Percentiles rank a stretch among this genome's conserved stretches.
phyloP scores from a whole-genome alignment of 1,140 invertebrate species.

The Nasonia longicornis region DNA sequence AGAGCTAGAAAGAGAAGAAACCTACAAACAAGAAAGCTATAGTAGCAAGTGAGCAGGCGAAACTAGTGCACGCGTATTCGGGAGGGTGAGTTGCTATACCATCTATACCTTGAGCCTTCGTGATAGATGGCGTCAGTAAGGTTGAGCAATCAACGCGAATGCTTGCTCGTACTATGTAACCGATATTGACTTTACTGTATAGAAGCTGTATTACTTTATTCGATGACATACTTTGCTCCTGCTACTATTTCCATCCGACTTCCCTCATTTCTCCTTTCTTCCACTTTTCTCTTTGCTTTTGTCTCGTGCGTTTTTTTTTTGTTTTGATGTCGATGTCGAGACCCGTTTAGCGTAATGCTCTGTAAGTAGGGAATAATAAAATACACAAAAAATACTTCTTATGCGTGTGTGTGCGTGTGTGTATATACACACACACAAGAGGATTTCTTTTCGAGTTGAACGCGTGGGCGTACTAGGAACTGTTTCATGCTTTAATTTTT shows the following conservation, averaged over 20 bases:
- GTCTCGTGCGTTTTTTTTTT: background rate
- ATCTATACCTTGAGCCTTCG: background rate
- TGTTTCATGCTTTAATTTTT: background rate
- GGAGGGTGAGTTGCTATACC: background rate
- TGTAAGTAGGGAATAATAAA: constrained; percentile 2
- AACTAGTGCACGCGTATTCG: background rate
- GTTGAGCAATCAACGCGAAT: background rate
- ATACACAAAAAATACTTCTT: too few species aligned
- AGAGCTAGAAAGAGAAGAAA: background rate
- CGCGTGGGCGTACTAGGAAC: background rate
- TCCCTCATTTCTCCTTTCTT: background rate
- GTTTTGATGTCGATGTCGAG: background rate
- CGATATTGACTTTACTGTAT: background rate
- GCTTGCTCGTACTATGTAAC: background rate
- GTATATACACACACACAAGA: background rate
- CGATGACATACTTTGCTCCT: constrained; percentile 2
- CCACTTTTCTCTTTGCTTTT: background rate
- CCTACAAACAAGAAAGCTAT: background rate
- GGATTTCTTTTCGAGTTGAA: background rate
- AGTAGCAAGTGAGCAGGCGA: background rate
- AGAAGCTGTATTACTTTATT: background rate
- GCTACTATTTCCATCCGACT: background rate
- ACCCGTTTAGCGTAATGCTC: background rate
- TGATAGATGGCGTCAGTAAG: background rate
- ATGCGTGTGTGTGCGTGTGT: too few species aligned